phyloP scores from a whole-genome alignment of 2,113 vertebrate genomes.

The Seriola dumerili region DNA sequence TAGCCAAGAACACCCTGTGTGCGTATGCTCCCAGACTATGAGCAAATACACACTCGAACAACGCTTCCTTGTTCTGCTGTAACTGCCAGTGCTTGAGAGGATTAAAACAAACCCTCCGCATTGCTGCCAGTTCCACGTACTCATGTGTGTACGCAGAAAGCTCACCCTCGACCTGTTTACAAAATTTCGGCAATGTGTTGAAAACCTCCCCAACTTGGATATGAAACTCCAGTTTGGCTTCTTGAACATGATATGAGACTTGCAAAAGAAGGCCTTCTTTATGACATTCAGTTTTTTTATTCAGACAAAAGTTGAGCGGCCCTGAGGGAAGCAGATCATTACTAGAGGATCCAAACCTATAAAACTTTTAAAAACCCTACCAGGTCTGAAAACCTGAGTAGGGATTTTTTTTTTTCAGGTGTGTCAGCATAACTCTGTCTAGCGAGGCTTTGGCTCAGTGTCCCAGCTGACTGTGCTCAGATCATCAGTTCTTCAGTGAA shows the following conservation, averaged over 20 bases:
- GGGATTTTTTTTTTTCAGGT: conserved; percentile 24
- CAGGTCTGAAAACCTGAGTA: conserved; percentile 29
- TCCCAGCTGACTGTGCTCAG: conserved; percentile 19
- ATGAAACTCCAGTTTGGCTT: conserved; percentile 6
- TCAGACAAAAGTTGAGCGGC: not conserved
- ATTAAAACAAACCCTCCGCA: conserved; percentile 78
- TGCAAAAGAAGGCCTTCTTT: not conserved
- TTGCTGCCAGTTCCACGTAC: conserved; percentile 66
- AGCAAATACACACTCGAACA: conserved; percentile 82
- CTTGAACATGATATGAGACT: not conserved
- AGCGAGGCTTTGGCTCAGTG: conserved; percentile 26
- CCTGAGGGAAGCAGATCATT: conserved; percentile 4
- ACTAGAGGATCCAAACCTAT: conserved; percentile 17
- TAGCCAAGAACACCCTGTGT: conserved; percentile 78
- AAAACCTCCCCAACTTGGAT: conserved; percentile 21
- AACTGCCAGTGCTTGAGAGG: conserved; percentile 75
- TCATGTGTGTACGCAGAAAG: conserved; percentile 44
- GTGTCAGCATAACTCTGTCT: conserved; percentile 39
- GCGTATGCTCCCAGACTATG: conserved; percentile 74
- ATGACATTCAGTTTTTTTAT: not conserved
- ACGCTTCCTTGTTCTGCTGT: conserved; percentile 82
- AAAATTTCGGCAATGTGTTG: conserved; percentile 36
- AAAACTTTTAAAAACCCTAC: not conserved
- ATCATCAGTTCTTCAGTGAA: conserved; percentile 32
- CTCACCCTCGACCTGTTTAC: conserved; percentile 53